These are phyloP conservation scores for Amiota communis DNA, from an alignment of 2,888 invertebrate genomes.

Conservation along the genomic window DNA sequence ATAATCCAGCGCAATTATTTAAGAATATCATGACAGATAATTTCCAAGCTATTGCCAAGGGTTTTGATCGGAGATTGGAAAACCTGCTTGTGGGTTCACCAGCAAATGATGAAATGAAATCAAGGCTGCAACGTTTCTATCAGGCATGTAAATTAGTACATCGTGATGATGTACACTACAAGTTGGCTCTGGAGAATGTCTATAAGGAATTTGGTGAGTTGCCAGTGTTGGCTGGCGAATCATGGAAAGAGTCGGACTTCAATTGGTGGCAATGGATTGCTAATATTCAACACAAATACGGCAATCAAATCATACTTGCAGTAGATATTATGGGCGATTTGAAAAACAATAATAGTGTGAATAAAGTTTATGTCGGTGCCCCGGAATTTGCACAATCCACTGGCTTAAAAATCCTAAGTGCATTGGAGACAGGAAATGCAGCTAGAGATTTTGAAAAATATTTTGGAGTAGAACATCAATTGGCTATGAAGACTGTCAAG, in stretches of 20 bases:
- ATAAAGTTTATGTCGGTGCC: slow-evolving; percentile 58
- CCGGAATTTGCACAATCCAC: slow-evolving; percentile 35
- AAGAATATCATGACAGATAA: slow-evolving; percentile 52
- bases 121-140: slow-evolving; percentile 62
- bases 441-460: slow-evolving; percentile 46
- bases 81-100: slow-evolving; percentile 41
- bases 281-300: slow-evolving; percentile 59
- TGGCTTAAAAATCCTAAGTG: slow-evolving; percentile 36
- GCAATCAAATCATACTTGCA: slow-evolving; percentile 57
- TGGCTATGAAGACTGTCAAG: slow-evolving; percentile 48
- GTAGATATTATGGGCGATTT: slow-evolving; percentile 60
- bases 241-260: slow-evolving; percentile 54
- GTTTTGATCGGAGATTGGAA: slow-evolving; percentile 55
- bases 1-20: slow-evolving; percentile 61
- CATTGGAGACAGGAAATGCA: slow-evolving; percentile 30
- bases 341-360: slow-evolving; percentile 51
- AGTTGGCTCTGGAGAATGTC: slow-evolving; percentile 47
- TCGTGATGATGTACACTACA: slow-evolving; percentile 49
- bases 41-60: slow-evolving; percentile 53
- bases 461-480: slow-evolving; percentile 46
- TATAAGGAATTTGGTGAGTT: slow-evolving; percentile 56
- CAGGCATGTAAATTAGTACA: slow-evolving; percentile 54
- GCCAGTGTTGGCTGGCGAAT: slow-evolving; percentile 50
- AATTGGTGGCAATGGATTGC: slow-evolving; percentile 64
- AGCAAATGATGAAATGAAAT: slow-evolving; percentile 44